A percentile compares a stretch with the other conserved stretches of the same genome.
These are phyloP conservation scores for Merodon equestris DNA, from an alignment of 2,888 invertebrate species.

Conservation along the genomic window DNA sequence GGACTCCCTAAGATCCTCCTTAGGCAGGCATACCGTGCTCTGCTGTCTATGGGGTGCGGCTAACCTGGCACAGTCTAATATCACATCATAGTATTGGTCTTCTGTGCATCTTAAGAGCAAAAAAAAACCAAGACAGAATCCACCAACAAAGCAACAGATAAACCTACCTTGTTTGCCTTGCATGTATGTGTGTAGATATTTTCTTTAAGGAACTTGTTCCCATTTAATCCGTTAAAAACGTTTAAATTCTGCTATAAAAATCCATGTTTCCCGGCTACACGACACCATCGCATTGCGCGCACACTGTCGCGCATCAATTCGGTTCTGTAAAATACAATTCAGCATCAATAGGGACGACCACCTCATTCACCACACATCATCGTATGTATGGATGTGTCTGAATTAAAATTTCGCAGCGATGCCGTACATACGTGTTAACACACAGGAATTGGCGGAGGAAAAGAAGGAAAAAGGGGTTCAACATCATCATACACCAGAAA, in stretches of 20 bases:
- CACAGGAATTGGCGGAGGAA: slow-evolving; percentile 64
- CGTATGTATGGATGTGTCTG: slow-evolving; percentile 36
- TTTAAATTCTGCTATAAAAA: slow-evolving; percentile 58
- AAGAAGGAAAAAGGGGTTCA: slow-evolving; percentile 68
- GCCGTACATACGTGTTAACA: not conserved
- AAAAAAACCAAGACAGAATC: not conserved
- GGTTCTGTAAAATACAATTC: slow-evolving; percentile 24
- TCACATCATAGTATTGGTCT: slow-evolving; percentile 10
- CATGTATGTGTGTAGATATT: slow-evolving; percentile 16
- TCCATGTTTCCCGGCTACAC: slow-evolving; percentile 27
- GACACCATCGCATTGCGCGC: slow-evolving; percentile 2
- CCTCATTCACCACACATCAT: not conserved
- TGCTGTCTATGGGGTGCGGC: slow-evolving; percentile 23
- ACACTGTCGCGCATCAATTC: too few species aligned
- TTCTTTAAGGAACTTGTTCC: slow-evolving; percentile 53
- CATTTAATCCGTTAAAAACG: slow-evolving; percentile 58
- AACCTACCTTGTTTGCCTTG: not conserved
- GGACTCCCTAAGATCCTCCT: slow-evolving; percentile 7
- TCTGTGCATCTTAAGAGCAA: slow-evolving; percentile 29
- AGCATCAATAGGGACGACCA: slow-evolving; percentile 30
- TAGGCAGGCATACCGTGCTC: not conserved
- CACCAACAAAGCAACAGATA: not conserved
- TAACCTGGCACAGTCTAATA: not conserved
- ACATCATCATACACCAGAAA: slow-evolving; percentile 20
- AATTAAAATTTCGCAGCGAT: slow-evolving; percentile 38